These are phyloP conservation scores for Nothoprocta perdicaria DNA, from an alignment of 2,113 vertebrate species.

Conservation along the genomic window DNA sequence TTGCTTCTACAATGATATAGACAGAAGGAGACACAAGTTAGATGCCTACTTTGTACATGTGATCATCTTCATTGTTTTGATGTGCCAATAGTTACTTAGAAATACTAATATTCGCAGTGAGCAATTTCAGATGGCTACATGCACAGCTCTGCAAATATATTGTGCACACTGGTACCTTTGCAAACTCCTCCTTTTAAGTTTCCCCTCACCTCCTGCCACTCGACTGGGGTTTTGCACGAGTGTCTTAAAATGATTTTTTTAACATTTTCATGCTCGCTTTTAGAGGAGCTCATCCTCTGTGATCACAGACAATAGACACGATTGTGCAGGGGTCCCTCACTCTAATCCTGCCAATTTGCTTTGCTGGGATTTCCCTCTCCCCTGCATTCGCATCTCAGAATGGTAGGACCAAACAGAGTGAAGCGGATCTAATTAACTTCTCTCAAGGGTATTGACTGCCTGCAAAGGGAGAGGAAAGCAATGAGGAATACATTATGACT, in stretches of 20 bases:
- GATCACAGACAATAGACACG: constrained; percentile 3
- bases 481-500: constrained; percentile 55
- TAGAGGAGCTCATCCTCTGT: constrained; percentile 47
- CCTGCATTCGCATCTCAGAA: constrained; percentile 17
- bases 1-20: neutral
- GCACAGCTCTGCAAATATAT: neutral
- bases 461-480: constrained; percentile 59
- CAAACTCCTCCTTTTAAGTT: neutral
- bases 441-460: constrained; percentile 69
- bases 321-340: constrained; percentile 26
- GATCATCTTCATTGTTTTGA: neutral
- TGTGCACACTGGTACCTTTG: neutral
- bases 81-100: constrained; percentile 25
- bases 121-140: neutral
- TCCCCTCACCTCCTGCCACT: neutral
- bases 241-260: constrained; percentile 34
- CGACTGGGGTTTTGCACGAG: constrained; percentile 3
- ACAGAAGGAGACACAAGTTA: rapidly evolving
- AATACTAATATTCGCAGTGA: neutral
- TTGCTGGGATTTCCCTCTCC: constrained; percentile 67
- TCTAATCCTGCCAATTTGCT: constrained; percentile 59
- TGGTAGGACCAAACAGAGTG: constrained; percentile 59
- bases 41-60: neutral
- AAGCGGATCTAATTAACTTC: constrained; percentile 71
- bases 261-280: constrained; percentile 17